These are phyloP conservation scores for Neoarius graeffei DNA, from an alignment of 2,113 vertebrate genomes.

Conservation along the genomic window DNA sequence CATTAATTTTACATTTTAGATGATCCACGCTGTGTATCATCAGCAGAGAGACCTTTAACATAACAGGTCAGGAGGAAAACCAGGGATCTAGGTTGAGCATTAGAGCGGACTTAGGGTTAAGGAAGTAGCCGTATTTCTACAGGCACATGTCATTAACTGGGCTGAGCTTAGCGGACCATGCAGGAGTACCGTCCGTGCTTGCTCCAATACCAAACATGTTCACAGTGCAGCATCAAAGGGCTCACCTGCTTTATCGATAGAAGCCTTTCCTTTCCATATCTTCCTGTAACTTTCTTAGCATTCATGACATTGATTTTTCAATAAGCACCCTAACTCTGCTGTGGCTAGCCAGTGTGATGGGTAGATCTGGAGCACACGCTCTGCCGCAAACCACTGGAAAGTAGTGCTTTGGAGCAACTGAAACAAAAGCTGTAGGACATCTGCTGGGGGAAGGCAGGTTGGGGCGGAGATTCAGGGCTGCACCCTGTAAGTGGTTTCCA, in stretches of 20 bases:
- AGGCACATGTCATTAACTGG: slow-evolving; percentile 83
- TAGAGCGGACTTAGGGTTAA: slow-evolving; percentile 56
- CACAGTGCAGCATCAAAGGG: slow-evolving; percentile 95
- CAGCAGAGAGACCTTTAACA: slow-evolving; percentile 32
- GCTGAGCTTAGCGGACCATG: slow-evolving; percentile 72
- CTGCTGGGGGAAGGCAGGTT: slow-evolving; percentile 26
- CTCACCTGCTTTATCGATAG: slow-evolving; percentile 93
- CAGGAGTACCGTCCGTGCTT: slow-evolving; percentile 88
- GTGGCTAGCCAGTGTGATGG: slow-evolving; percentile 69
- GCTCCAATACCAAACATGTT: slow-evolving; percentile 91
- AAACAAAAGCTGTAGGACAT: slow-evolving; percentile 17
- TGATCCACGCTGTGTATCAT: slow-evolving; percentile 3
- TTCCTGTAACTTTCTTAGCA: slow-evolving; percentile 99
- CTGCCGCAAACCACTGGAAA: slow-evolving; percentile 28
- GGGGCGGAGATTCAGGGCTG: slow-evolving; percentile 28
- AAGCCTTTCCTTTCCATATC: slow-evolving; percentile 90
- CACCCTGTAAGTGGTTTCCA: slow-evolving; percentile 51
- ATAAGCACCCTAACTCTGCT: slow-evolving; percentile 96
- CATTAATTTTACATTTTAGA: background rate
- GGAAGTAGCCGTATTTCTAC: slow-evolving; percentile 49
- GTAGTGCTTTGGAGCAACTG: background rate
- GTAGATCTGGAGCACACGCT: slow-evolving; percentile 43
- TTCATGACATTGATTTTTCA: slow-evolving; percentile 99
- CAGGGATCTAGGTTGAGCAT: slow-evolving; percentile 46
- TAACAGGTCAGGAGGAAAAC: slow-evolving; percentile 43